Base-by-base conservation (phyloP, 2,888 invertebrate genomes). In the Cheilosia vulpina region DNA sequence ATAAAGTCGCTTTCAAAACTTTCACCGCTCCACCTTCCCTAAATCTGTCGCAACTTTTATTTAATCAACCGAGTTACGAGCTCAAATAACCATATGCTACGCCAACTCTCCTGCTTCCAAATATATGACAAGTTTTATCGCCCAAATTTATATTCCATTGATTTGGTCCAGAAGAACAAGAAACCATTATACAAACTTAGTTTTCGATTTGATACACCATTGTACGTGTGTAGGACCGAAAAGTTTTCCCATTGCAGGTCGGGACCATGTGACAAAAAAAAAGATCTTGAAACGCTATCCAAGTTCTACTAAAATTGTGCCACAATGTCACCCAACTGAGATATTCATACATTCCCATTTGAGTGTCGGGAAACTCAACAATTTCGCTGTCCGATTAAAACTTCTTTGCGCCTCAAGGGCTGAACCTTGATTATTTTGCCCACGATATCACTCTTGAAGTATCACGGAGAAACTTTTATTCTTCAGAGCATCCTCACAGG, bases 331-430 rank as follows among this genome's bases (percentile, higher is more conserved):
- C 50, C 60, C 43, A 72, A 52, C 58, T 53, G 58, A 17, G 7
- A 63, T 75, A 68, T 45, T 63, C 77, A 83, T 78, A 60, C 66
- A 68, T 68, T 77, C 38, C 55, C 66, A 66, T 66, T 72, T 77
- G 55, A 62, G 27, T 72, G 55, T 60, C 66, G 53, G 41, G 47
- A 76, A 66, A 65, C 58, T 65, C 65, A 68, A 72, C 72, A 72
- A 60, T 55, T 71, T 66, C 71, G 43, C 71, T 72, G 66, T 58
- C 52, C 82, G 71, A 71, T 77, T 55, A 77, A 79, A 82, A 82
- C 41, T 82, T 82, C 47, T 52, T 34, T 58, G 34, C 69, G 45
- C 69, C 69, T 66, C 17, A 19, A 27, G 45, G 15, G 47, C 19
- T 19, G 69, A 69, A 31, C 21, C 45, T 57, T 47, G 21, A 45